Base-by-base conservation (phyloP, 2,797 vertebrate species). In the Thunnus albacares region DNA sequence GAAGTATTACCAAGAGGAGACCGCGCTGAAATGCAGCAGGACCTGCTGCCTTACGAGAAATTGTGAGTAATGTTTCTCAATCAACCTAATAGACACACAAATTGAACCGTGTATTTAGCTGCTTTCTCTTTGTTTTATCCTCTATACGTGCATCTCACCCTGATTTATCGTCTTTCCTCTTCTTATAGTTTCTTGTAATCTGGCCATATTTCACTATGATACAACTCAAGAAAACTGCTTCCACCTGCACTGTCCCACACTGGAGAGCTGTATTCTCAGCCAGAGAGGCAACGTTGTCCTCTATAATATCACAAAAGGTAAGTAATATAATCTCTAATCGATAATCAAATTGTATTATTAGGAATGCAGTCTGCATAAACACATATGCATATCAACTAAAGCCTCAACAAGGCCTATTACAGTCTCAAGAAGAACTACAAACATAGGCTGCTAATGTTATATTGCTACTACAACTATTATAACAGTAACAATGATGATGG, bases 241-340 rank as follows among this genome's bases (percentile, higher is more conserved):
- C 84, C 97, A 99, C 28, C 6, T 99, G 18, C 96, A 97, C 81
- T 99, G 98, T 77, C 97, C 97, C 0, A 94, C 94, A 0, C 79
- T 97, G 86, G 97, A 98, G 87, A 99, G 97, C 89, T 99, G 98
- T 70, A 93, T 97, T 24, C 88, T 98, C 45, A 96, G 93, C 56
- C 94, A 95, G 33, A 94, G 94, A 72, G 80, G 87, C 58, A 93
- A 96, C 77, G 96, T 95, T 28, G 93, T 97, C 62, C 93, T 99
- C 24, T 99, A 97, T 93, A 98, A 98, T 59, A 90, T 99, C 87
- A 97, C 97, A 15, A 94, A 96, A 79, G 98, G 98, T 99, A 79
- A 86, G 83, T 41, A 0, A n/a, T 7, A 8, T 18, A 6, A 20
- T 33, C 55, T 30, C 26, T 14, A n/a, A 11, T 12, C 11, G 11